Percentiles rank a stretch among this genome's conserved stretches.
These are phyloP conservation scores for Anoplopoma fimbria DNA, from an alignment of 2,113 vertebrate genomes.

Conservation along the genomic window DNA sequence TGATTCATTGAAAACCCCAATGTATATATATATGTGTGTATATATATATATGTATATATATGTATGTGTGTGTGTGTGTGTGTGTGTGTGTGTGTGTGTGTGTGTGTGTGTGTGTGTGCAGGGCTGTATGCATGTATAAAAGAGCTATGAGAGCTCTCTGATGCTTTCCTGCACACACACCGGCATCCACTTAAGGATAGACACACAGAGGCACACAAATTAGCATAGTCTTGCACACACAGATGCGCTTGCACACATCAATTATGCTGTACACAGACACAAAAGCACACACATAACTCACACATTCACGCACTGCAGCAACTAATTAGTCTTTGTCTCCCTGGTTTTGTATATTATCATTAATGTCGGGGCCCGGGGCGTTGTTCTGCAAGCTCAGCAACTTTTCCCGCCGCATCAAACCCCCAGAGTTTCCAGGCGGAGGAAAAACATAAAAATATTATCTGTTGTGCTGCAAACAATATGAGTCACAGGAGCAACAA, in stretches of 20 bases:
- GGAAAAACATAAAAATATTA: conserved; percentile 75
- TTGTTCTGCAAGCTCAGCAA: conserved; percentile 76
- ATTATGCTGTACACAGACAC: conserved; percentile 46
- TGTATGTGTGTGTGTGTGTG: no score
- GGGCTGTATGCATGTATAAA: background rate
- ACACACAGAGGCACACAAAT: conserved; percentile 48
- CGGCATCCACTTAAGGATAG: conserved; percentile 31
- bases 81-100: no score
- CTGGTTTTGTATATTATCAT: conserved; percentile 71
- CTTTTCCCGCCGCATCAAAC: conserved; percentile 72
- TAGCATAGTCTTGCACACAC: conserved; percentile 50
- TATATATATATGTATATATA: background rate
- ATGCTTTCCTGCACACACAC: conserved; percentile 26
- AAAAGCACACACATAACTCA: conserved; percentile 7
- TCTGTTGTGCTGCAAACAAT: conserved; percentile 72
- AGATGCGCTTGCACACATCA: conserved; percentile 33
- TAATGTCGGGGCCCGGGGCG: conserved; percentile 69
- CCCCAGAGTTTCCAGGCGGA: conserved; percentile 70
- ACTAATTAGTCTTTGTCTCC: conserved; percentile 79
- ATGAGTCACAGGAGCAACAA: conserved; percentile 66
- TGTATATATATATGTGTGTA: no score
- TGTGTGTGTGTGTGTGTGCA: no score
- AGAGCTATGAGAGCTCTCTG: conserved; percentile 39
- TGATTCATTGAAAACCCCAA: no score
- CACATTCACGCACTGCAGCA: conserved; percentile 36